Base-by-base conservation (phyloP, 2,797 vertebrate species). In the Gila robusta region DNA sequence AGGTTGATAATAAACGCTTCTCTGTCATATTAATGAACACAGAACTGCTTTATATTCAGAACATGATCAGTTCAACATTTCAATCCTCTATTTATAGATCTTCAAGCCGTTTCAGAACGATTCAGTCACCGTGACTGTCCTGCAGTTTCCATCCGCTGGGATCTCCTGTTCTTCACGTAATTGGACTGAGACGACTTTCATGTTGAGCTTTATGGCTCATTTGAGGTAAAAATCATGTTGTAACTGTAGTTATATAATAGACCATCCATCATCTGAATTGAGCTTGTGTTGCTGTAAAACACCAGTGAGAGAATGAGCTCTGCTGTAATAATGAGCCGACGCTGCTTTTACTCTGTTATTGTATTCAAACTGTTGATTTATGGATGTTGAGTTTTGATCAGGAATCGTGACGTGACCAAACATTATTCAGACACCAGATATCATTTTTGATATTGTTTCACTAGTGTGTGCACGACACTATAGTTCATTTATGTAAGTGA, bases 261-360 rank as follows among this genome's bases (percentile, higher is more conserved):
- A 87, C 83, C 71, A 94, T 95, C 92, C 94, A 93, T 95, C 93
- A 95, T 91, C 89, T 85, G 49, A 88, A 88, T 92, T 93, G 93
- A 94, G 91, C 90, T 93, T 91, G 90, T 81, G 90, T 91, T 90
- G 93, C 91, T 37, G 19, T 78, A 93, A 93, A 89, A 90, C 92
- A 82, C 89, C 89, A 85, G 90, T 5, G 35, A 5, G 41, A 41
- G 9, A 9, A 41, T 3, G 44, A 44, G 44, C 41, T 47, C 11
- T 44, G 90, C 87, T 84, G 78, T 86, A 94, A 95, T 96, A 94
- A 94, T 94, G 91, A 86, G 62, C 82, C 86, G 88, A 89, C 41
- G 32, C 32, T 32, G 32, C 32, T 32, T 32, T 32, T 32, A 32
- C 32, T 87, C 91, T 92, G 92, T 11, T 44, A 10, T 0, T 47